Conservation (phyloP, 1,140 invertebrate species). For the Zaprionus kolodkinae region DNA sequence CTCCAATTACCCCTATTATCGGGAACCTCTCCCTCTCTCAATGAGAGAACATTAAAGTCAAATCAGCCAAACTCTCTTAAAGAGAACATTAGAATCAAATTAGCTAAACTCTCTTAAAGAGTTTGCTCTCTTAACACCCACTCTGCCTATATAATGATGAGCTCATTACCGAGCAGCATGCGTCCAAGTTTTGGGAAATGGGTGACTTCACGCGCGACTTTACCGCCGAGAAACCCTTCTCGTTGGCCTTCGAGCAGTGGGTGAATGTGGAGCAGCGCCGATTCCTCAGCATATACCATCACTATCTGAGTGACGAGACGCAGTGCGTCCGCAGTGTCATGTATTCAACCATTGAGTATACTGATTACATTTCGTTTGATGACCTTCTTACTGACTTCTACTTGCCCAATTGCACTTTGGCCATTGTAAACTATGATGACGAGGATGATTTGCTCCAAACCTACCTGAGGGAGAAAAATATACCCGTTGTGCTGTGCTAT, state of each 20-base stretch:
- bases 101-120: too few relatives aligned
- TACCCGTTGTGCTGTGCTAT: conserved; percentile 72
- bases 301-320: conserved; percentile 69
- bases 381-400: conserved; percentile 75
- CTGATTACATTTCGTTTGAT: conserved; percentile 69
- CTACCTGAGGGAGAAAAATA: conserved; percentile 69
- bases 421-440: conserved; percentile 75
- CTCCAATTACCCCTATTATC: too few relatives aligned
- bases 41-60: too few relatives aligned
- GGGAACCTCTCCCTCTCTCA: too few relatives aligned
- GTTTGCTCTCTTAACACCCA: too few relatives aligned
- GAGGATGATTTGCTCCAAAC: conserved; percentile 73
- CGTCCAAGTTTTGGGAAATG: conserved; percentile 67
- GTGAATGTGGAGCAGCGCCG: conserved; percentile 78
- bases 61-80: too few relatives aligned
- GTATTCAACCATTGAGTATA: conserved; percentile 77
- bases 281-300: conserved; percentile 71
- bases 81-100: too few relatives aligned
- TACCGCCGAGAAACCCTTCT: conserved; percentile 67
- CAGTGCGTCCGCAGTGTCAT: conserved; percentile 63
- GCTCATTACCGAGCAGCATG: conserved; percentile 63
- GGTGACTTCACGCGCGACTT: conserved; percentile 61
- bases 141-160: too few relatives aligned
- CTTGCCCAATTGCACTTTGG: conserved; percentile 73
- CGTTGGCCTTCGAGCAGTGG: conserved; percentile 77